Evolutionary conservation across 2,797 vertebrate species (phyloP), one percentile per base, ranked within the genome.

Genomic region (Podarcis siculus): DNA sequence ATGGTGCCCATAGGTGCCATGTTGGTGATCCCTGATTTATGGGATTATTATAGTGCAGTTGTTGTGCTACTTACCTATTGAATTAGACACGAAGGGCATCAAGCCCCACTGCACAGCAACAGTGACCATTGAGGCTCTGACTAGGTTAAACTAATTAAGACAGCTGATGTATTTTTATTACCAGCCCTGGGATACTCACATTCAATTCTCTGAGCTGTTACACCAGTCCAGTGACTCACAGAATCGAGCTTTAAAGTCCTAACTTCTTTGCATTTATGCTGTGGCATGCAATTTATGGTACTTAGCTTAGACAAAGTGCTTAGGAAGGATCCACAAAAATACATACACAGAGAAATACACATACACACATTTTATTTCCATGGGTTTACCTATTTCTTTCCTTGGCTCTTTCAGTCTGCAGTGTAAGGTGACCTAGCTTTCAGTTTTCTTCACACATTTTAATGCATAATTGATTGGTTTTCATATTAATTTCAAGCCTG

Each of bases 401-500:
- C 2, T 21, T 58, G 76, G 1, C 25, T 5, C 1, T 32, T 3
- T 78, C 89, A 85, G 35, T 72, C 61, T 79, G 81, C 75, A 79
- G 6, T 71, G 25, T 71, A 67, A 92, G 83, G 10, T 87, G 79
- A 39, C 9, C 25, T 86, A 67, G 6, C 80, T 5, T 15, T 92
- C 80, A 23, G 42, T 37, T 83, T 78, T 4, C 21, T 45, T 83
- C 71, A 3, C 69, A 9, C 45, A 67, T 91, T 86, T 79, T 39
- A 84, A 85, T 76, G 77, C 64, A 55, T 35, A 25, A 21, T 75
- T 6, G 25, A 7, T 80, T n/a, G 2, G 23, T 30, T 23, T 49
- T 88, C 87, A 9, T 7, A 81, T n/a, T 39, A 64, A 37, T 87
- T 89, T 87, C 21, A 67, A 49, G 17, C 61, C 35, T 79, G 32